phyloP scores from a whole-genome alignment of 2,113 vertebrate genomes.

The Fregetta grallaria region DNA sequence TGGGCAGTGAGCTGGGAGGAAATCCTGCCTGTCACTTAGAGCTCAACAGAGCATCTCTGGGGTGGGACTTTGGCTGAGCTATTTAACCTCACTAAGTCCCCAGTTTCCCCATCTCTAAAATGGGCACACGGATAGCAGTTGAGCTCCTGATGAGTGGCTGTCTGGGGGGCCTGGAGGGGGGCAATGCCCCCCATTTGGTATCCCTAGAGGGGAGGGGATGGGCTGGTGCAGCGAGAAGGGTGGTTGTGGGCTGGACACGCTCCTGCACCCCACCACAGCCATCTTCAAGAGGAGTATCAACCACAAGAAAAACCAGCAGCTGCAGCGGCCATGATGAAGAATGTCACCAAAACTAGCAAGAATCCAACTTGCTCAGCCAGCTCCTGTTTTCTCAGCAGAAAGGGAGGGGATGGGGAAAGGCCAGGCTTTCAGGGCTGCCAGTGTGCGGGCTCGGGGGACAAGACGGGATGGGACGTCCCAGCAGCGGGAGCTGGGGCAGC shows the following conservation, averaged over 20 bases:
- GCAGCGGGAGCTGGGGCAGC: neutral
- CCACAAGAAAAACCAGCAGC: slow-evolving; percentile 68
- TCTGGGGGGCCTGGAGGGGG: neutral
- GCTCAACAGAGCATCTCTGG: neutral
- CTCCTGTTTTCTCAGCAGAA: slow-evolving; percentile 33
- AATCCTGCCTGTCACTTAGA: neutral
- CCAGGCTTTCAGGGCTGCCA: neutral
- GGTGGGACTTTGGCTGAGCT: neutral
- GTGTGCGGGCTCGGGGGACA: fast-evolving
- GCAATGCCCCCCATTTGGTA: neutral
- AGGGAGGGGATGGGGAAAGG: neutral
- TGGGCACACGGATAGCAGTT: neutral
- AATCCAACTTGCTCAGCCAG: slow-evolving; percentile 50
- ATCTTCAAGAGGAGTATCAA: slow-evolving; percentile 37
- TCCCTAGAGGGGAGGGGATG: neutral
- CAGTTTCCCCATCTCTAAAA: neutral
- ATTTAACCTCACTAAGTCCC: neutral
- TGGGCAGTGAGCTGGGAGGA: neutral
- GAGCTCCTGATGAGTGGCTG: neutral
- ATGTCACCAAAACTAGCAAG: slow-evolving; percentile 4
- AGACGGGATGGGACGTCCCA: neutral
- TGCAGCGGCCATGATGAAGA: slow-evolving; percentile 17
- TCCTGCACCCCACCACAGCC: neutral
- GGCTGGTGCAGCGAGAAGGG: neutral
- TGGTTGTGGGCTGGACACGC: neutral